Evolutionary conservation across 2,797 vertebrate species (phyloP), one percentile per base, ranked within the genome.

Genomic region (Danio tinwini): DNA sequence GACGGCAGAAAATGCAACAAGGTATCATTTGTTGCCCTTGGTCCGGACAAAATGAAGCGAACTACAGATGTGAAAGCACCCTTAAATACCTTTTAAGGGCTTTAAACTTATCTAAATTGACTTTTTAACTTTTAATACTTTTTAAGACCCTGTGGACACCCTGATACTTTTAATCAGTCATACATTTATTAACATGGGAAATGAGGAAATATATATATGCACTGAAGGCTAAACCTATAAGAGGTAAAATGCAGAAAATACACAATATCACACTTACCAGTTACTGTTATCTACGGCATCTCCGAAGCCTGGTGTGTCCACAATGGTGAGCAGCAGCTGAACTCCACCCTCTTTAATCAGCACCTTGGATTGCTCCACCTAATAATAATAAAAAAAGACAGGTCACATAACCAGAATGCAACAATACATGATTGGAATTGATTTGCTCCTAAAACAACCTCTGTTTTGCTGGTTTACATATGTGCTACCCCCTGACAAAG

Each of bases 211-310:
- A 16, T 17, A 55, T 12, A 52, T 55, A 17, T 53, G 37, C 29
- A 29, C 29, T 29, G 29, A 12, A 39, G 1, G 4, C 2, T 14
- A 11, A 12, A 52, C 10, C 29, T 12, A 10, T n/a, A 7, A 56
- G 10, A 45, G 0, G 10, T 0, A n/a, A 37, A 7, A 81, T 45
- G 49, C 49, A 70, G 52, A 76, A 52, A 39, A 80, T n/a, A 47
- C 14, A 53, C 10, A 2, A 17, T 9, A 16, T 16, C 14, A 42
- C 17, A 6, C 88, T 93, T 92, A 98, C 97, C 97, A 98, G 93
- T 98, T 96, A 88, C 97, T 98, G 92, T 98, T 98, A 92, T 98
- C 96, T 82, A 98, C 97, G 1, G 97, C 96, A 87, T 98, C 97
- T 16, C 97, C 97, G 85, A 98, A 98, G 85, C 97, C 97, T 0